Conservation (phyloP, 2,797 vertebrate species). For the Pseudopleuronectes americanus region DNA sequence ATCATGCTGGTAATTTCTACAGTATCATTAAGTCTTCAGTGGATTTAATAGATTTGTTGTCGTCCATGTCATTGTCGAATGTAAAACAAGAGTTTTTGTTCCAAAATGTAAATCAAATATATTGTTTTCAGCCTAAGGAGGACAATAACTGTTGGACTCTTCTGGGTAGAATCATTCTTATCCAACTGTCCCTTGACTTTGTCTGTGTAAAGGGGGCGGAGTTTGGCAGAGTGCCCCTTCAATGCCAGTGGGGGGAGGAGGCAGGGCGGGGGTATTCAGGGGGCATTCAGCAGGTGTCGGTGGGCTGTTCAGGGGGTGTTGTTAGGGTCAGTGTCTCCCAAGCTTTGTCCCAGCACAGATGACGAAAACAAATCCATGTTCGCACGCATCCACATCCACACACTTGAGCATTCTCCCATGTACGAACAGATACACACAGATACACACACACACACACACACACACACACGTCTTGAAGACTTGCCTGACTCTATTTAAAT, state of each 20-base stretch:
- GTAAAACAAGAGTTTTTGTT: neutral
- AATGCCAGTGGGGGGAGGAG: constrained; percentile 50
- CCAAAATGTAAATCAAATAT: neutral
- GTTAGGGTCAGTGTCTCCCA: constrained; percentile 49
- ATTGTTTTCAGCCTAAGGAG: neutral
- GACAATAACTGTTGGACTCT: neutral
- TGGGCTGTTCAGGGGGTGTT: constrained; percentile 42
- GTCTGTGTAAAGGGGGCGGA: constrained; percentile 24
- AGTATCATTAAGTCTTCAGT: neutral
- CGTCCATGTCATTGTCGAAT: too few species aligned
- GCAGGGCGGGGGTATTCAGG: constrained; percentile 44
- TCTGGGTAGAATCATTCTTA: constrained; percentile 27
- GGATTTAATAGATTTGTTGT: neutral
- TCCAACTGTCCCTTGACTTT: constrained; percentile 1
- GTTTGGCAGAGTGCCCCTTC: constrained; percentile 41
- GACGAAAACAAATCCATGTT: constrained; percentile 56
- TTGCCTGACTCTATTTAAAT: constrained; percentile 83
- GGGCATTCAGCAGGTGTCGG: constrained; percentile 64
- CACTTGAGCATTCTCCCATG: constrained; percentile 15
- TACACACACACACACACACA: constrained; percentile 27
- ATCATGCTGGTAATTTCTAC: neutral
- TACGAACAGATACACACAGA: neutral
- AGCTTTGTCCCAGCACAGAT: constrained; percentile 41
- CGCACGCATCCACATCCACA: constrained; percentile 16
- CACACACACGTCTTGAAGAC: constrained; percentile 57